These are phyloP conservation scores for Brachyptera putata DNA, from an alignment of 2,888 invertebrate genomes.

Conservation along the genomic window DNA sequence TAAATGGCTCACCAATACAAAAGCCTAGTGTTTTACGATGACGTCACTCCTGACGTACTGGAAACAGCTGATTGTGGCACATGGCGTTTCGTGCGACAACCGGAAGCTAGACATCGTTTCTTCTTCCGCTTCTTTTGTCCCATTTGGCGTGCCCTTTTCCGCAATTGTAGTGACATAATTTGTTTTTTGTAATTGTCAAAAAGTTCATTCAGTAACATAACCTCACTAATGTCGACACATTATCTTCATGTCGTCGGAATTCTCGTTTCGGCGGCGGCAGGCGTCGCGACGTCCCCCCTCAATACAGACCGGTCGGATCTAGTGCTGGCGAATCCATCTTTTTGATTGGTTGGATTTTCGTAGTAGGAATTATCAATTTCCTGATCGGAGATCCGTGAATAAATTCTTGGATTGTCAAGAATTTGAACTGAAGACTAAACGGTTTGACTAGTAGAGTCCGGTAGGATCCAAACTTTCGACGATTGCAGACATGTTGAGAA, in stretches of 20 bases:
- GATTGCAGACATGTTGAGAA: slow-evolving; percentile 7
- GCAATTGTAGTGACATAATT: not conserved
- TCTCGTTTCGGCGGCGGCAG: too few species aligned
- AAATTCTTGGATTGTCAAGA: too few species aligned
- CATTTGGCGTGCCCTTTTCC: slow-evolving; percentile 6
- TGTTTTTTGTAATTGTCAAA: not conserved
- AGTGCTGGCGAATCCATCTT: slow-evolving; percentile 10
- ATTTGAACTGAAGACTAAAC: too few species aligned
- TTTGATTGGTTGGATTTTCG: not conserved
- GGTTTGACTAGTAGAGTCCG: slow-evolving; percentile 2
- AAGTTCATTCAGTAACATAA: not conserved
- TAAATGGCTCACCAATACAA: slow-evolving; percentile 15
- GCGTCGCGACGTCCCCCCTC: not conserved
- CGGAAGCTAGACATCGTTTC: not conserved
- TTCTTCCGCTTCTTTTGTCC: slow-evolving; percentile 22
- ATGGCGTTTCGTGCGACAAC: not conserved
- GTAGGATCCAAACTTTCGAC: slow-evolving; percentile 5
- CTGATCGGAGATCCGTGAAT: not conserved
- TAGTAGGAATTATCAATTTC: not conserved
- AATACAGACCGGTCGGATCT: slow-evolving; percentile 15
- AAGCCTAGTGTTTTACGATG: not conserved
- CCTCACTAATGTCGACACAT: not conserved
- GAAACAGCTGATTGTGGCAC: slow-evolving; percentile 11
- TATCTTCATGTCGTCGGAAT: not conserved
- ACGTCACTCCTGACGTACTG: not conserved